Conservation (phyloP, 23 tunicate genomes). For the Styela clava region DNA sequence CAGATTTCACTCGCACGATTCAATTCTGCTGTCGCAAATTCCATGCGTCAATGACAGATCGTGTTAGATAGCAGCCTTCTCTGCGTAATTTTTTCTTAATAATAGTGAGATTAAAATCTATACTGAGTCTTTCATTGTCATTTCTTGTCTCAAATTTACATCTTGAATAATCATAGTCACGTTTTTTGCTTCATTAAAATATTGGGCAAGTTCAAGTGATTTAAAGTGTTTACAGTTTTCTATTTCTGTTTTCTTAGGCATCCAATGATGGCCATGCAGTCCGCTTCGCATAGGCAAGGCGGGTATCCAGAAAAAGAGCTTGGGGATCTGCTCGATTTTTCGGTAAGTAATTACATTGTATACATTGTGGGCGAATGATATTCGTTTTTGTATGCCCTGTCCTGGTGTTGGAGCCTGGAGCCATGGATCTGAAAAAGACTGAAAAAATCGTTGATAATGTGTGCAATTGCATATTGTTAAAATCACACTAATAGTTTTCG, state of each 20-base stretch:
- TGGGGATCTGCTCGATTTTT: constrained; percentile 22
- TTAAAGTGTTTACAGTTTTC: no score
- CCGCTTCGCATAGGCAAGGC: constrained; percentile 29
- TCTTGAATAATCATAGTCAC: no score
- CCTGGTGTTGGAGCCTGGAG: no score
- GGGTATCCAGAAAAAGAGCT: constrained; percentile 23
- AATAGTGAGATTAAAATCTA: background rate
- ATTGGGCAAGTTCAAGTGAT: no score
- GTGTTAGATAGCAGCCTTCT: background rate
- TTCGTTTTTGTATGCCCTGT: no score
- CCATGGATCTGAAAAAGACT: no score
- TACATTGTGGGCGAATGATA: no score
- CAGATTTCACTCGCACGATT: background rate
- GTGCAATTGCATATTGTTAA: no score
- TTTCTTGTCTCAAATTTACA: background rate
- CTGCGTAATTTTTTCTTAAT: background rate
- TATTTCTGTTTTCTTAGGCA: background rate
- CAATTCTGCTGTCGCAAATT: background rate
- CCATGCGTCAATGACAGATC: background rate
- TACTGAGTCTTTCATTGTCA: background rate
- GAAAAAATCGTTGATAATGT: no score
- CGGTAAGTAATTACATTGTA: background rate
- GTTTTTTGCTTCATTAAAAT: no score
- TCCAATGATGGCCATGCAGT: constrained; percentile 36
- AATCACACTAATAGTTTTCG: no score